Base-by-base conservation (phyloP, 1,140 invertebrate species). In the Leptoteleia sp. region DNA sequence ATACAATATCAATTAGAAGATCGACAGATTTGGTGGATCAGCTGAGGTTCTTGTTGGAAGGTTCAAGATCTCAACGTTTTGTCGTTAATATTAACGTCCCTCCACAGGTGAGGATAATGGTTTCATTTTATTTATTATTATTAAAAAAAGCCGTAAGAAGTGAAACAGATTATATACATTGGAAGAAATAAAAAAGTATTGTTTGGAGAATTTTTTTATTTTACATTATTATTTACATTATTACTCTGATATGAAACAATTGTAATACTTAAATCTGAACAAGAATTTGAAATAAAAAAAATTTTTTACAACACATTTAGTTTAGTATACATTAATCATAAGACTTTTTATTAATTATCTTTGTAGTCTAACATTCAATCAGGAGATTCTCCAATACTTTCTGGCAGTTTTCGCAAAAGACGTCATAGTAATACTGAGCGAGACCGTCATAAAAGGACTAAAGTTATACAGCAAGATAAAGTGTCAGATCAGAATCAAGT, bases 41-140 rank as follows among this genome's bases (percentile, higher is more conserved):
- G 19, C 62, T 90, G 1, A 87, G 77, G 37, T 86, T 85, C 57
- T 72, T 90, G 7, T 82, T 89, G 3, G 89, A 87, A 43, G 84
- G 83, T 38, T 81, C 83, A 16, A 82, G 83, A 31, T 85, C 83
- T 0, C 85, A 89, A 55, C 84, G 85, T 27, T 88, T 90, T 79
- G 81, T 87, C 35, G 86, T 89, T n/a, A 90, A 90, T 65, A 90
- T 90, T 8, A 89, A 84, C 80, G 84, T 89, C 42, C 87, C 87
- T 16, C 76, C 87, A 13, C 86, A 88, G 80, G 87, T 88, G 75
- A 54, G 15, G 5, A 8, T 45, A 16, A 25, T n/a, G n/a, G n/a
- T n/a, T n/a, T n/a, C n/a, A n/a, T n/a, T n/a, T n/a, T n/a, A n/a
- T n/a, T n/a, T n/a, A n/a, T n/a, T n/a, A n/a, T n/a, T n/a, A n/a